Base-by-base conservation (phyloP, 1,140 invertebrate species). In the Conus betulinus region DNA sequence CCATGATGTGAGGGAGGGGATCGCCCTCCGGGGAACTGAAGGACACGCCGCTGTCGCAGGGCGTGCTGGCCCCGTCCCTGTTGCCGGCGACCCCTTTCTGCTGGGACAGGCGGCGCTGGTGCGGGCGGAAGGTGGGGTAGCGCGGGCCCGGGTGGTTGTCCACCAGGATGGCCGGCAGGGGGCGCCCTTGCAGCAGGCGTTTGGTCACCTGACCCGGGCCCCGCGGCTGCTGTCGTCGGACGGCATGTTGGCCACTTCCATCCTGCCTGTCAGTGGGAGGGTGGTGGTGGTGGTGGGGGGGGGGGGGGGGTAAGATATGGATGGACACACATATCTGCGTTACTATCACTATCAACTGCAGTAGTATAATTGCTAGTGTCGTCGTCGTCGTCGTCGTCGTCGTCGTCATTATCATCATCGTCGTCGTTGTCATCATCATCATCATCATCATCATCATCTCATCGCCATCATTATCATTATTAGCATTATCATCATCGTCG, bases 141-240 rank as follows among this genome's bases (percentile, higher is more conserved):
- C 82, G 82, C 27, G 20, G 53, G 55, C 39, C 79, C 79, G 51
- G 79, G 17, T 81, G 79, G 79, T 53, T 81, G 82, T 84, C 82
- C 82, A 84, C 82, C 55, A 84, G 55, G 82, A 84, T 84, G 52
- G 55, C 82, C 57, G 82, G 82, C 25, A 84, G 82, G 7, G 82
- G 82, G 8, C 82, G 23, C 55, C 82, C 82, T 63, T 84, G 82
- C 57, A 84, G 57, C 27, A 84, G n/a, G 55, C 82, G 82, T 53
- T 84, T 84, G 57, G 53, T 84, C 55, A 63, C 82, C 3, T 53
- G 23, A 55, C 82, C 82, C 51, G 79, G 20, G 67, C 15, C 67
- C 60, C 60, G 60, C 17, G 60, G 60, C 17, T 5, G 7, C 53
- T 53, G 27, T 84, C 55, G 23, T 84, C 55, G 11, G 82, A 84